Evolutionary conservation across 2,888 invertebrate species (phyloP).

Genomic region (Epinotia demarniana): DNA sequence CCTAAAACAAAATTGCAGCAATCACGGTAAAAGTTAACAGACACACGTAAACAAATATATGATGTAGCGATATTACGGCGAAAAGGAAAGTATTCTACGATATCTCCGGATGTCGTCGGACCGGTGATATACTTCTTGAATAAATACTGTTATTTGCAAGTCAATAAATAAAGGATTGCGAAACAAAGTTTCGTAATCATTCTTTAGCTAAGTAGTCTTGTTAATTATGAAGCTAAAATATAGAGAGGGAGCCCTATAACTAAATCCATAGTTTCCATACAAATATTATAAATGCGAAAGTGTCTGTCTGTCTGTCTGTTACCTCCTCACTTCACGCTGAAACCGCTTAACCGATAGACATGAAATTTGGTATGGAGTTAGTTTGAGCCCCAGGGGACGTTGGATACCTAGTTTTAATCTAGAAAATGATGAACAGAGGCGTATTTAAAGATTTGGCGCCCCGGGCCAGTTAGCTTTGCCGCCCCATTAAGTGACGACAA

Average conservation of each 20-base stretch:
- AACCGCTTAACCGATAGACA: too few species aligned
- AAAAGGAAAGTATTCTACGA: constrained; percentile 38
- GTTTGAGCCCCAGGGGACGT: too few species aligned
- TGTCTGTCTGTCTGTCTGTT: too few species aligned
- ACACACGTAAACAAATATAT: constrained; percentile 2
- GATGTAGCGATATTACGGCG: constrained; percentile 16
- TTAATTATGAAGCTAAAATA: not conserved
- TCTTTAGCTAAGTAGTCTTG: not conserved
- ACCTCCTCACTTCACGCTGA: too few species aligned
- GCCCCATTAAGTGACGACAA: too few species aligned
- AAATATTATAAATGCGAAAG: too few species aligned
- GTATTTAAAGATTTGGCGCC: too few species aligned
- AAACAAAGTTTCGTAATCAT: constrained; percentile 1
- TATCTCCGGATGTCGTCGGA: not conserved
- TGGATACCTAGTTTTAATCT: fast-evolving
- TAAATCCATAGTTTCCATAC: too few species aligned
- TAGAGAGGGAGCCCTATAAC: too few species aligned
- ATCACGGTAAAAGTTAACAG: constrained; percentile 34
- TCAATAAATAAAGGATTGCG: constrained; percentile 17
- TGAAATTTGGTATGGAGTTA: too few species aligned
- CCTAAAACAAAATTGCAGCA: constrained; percentile 23
- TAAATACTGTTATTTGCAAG: constrained; percentile 19
- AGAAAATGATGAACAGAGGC: too few species aligned
- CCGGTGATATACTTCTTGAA: constrained; percentile 36
- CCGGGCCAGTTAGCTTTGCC: too few species aligned